Percentiles rank a stretch among this genome's conserved stretches.
Conservation (phyloP, 2,113 vertebrate genomes). For the Aspidoscelis tigris region DNA sequence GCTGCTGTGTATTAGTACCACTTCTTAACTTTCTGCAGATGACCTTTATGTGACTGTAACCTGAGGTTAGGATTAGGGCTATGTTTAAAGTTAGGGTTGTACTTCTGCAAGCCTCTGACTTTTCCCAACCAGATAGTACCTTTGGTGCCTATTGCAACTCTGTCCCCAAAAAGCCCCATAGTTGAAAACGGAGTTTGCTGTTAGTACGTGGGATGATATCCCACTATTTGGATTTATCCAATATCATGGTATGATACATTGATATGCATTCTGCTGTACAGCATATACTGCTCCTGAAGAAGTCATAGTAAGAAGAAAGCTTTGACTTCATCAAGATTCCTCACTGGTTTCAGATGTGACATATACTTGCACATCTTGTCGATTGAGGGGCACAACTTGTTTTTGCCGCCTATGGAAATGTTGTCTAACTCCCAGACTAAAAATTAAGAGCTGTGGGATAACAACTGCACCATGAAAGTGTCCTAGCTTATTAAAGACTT, state of each 20-base stretch:
- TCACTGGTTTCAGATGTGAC: constrained; percentile 34
- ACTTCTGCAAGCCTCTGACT: too few species aligned
- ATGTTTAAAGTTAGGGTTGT: too few species aligned
- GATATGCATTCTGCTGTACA: background rate
- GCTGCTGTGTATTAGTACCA: too few species aligned
- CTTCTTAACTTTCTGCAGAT: too few species aligned
- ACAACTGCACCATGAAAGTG: constrained; percentile 77
- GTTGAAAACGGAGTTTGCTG: background rate
- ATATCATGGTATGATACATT: background rate
- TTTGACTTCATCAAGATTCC: background rate
- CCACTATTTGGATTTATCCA: background rate
- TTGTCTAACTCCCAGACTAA: constrained; percentile 71
- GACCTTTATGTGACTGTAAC: too few species aligned
- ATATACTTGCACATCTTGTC: constrained; percentile 26
- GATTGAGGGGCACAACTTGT: constrained; percentile 44
- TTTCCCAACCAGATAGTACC: background rate
- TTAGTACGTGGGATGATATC: background rate
- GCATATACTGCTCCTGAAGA: background rate
- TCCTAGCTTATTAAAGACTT: constrained; percentile 77
- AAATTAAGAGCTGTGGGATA: constrained; percentile 78
- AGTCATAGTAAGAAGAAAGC: background rate
- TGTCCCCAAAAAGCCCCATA: background rate
- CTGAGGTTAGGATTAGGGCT: too few species aligned
- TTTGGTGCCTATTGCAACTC: background rate
- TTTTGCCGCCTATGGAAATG: constrained; percentile 57